Percentiles rank a stretch among this genome's conserved stretches.
phyloP scores from a whole-genome alignment of 2,797 vertebrate genomes.

The Clamator glandarius region DNA sequence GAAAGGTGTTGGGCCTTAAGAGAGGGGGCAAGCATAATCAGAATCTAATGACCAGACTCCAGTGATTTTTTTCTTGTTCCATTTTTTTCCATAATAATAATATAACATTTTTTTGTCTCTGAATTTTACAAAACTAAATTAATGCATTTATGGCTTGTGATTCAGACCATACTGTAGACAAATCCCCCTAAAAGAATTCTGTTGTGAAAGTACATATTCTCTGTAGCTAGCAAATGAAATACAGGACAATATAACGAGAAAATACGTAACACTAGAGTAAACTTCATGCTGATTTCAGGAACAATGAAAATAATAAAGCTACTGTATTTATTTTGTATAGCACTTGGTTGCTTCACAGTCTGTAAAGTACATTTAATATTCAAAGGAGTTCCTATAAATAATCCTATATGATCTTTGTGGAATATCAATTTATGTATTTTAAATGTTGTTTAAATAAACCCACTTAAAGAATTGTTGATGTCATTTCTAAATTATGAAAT shows the following conservation, averaged over 20 bases:
- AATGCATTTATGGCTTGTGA: neutral
- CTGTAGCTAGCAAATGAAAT: neutral
- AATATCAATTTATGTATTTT: fast-evolving
- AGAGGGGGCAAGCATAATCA: neutral
- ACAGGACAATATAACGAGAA: neutral
- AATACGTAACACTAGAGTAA: neutral
- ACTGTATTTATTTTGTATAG: neutral
- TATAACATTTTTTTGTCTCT: neutral
- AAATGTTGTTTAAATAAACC: neutral
- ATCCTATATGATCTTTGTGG: neutral
- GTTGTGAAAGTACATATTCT: neutral
- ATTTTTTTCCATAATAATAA: neutral
- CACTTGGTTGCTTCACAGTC: neutral
- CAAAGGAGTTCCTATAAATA: neutral
- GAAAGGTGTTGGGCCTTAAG: neutral
- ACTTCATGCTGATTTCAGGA: neutral
- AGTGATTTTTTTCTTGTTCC: neutral
- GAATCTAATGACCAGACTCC: neutral
- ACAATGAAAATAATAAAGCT: neutral
- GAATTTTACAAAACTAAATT: neutral
- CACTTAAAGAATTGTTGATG: neutral
- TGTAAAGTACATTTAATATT: neutral
- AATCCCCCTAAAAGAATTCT: neutral
- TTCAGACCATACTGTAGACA: neutral
- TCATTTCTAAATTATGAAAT: neutral